phyloP scores from a whole-genome alignment of 2,797 vertebrate species.

The Halcyon chelicuti region DNA sequence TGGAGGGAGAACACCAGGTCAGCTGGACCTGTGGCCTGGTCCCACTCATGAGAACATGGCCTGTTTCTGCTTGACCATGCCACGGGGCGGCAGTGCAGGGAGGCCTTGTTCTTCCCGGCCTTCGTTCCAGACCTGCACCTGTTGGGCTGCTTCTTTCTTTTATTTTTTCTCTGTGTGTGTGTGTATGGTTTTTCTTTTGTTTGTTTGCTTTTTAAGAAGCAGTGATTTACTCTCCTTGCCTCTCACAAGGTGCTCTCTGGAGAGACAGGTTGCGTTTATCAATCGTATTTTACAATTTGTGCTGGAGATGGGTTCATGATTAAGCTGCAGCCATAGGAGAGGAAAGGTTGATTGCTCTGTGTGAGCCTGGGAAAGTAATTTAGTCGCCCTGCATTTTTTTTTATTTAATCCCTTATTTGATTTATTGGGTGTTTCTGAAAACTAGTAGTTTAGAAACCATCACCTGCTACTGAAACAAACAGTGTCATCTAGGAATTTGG shows the following conservation, averaged over 20 bases:
- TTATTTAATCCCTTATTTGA: background rate
- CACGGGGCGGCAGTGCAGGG: background rate
- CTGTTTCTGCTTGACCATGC: background rate
- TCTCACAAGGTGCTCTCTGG: background rate
- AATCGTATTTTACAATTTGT: background rate
- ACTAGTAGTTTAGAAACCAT: background rate
- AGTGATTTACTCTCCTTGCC: background rate
- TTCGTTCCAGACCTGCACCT: background rate
- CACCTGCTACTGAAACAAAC: background rate
- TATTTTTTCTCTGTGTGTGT: no score
- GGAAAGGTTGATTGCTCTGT: background rate
- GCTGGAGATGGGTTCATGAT: background rate
- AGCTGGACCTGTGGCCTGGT: background rate
- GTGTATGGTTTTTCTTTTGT: no score
- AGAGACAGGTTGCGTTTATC: background rate
- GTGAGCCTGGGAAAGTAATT: background rate
- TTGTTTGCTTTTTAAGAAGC: background rate
- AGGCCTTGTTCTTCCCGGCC: background rate
- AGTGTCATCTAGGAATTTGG: background rate
- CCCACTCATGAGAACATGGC: accelerated
- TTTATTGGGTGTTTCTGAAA: background rate
- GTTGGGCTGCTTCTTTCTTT: background rate
- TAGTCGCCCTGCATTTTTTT: background rate
- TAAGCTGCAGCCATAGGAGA: background rate
- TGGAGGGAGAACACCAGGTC: background rate